Evolutionary conservation across 1,140 invertebrate genomes (phyloP), one percentile per base, ranked within the genome.

Genomic region (Eufriesea mexicana): DNA sequence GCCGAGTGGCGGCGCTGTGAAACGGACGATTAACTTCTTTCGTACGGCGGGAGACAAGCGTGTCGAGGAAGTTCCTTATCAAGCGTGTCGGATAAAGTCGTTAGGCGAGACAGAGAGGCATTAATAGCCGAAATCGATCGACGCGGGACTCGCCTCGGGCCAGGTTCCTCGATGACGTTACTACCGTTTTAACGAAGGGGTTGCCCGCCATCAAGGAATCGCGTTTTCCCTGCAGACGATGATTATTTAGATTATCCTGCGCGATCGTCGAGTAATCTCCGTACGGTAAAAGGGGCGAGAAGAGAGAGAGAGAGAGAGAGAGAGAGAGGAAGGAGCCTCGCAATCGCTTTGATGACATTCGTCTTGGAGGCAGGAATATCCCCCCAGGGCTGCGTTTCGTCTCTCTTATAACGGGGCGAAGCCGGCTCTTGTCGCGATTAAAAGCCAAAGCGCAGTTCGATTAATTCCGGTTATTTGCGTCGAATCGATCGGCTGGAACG

Each of bases 121-220:
- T 76, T 74, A 75, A 75, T 55, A 70, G 71, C 35, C 62, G 62
- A 86, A 77, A 79, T 86, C 86, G 74, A 84, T 87, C 84, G 54
- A 47, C 54, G 45, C 45, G 42, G 51, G 54, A 35, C 75, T 75
- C 42, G 79, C 87, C 72, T 51, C 45, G 54, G 80, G 87, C 73
- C 66, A 49, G 23, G 45, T 80, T 57, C 86, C 79, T 78, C 85
- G 86, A 91, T 86, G 84, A 84, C 79, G 84, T 90, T 91, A 86
- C 85, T 91, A 87, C 83, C 86, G 77, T 82, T 91, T 92, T 91
- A 91, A 91, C 90, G 88, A 91, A 91, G 90, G 87, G 85, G 71
- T 89, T 83, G 61, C 71, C 35, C 51, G 54, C 70, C 68, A 62
- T 51, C 54, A 57, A 73, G 64, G 66, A 87, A 76, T 79, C 73